Base-by-base conservation (phyloP, 2,113 vertebrate species). In the Prietella phreatophila region DNA sequence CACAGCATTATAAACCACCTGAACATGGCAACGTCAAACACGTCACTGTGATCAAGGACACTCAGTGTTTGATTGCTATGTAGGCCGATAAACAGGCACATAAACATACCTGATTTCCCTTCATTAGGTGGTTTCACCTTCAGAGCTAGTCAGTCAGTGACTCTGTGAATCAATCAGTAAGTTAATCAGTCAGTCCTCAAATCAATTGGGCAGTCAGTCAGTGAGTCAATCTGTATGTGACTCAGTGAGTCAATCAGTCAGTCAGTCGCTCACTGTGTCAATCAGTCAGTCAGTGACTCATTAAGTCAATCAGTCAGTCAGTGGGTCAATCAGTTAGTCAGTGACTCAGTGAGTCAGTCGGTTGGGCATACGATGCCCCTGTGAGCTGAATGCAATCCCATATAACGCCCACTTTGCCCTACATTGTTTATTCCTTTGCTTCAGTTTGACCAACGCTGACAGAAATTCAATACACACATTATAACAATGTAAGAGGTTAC, bases 401-500 rank as follows among this genome's bases (percentile, higher is more conserved):
- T 19, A 22, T 19, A 15, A 79, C 4, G 58, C 30, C 30, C 33
- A 69, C 73, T 88, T 84, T 79, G 9, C 82, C 27, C n/a, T 84
- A 63, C 33, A 81, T 61, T 47, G 30, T 85, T 73, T 81, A 87
- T 82, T 87, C 42, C 65, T 36, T 36, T 1, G 39, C 76, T 60
- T 85, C 53, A 20, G 76, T 85, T 86, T 39, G 79, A 82, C 84
- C 84, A 89, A 87, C 61, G 75, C 78, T 81, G 82, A 86, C 80
- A 88, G 36, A 84, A 76, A 85, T 47, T 81, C 83, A 81, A 22
- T 87, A 82, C 85, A 87, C 85, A 86, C 78, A 56, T 87, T 87
- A 83, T 65, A 87, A 87, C 67, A 87, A 55, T 82, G 81, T 47
- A 71, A 88, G 30, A 75, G 81, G 81, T 86, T 90, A 84, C 86